Evolutionary conservation across 2,888 invertebrate species (phyloP).

Genomic region (Erebia palarica): DNA sequence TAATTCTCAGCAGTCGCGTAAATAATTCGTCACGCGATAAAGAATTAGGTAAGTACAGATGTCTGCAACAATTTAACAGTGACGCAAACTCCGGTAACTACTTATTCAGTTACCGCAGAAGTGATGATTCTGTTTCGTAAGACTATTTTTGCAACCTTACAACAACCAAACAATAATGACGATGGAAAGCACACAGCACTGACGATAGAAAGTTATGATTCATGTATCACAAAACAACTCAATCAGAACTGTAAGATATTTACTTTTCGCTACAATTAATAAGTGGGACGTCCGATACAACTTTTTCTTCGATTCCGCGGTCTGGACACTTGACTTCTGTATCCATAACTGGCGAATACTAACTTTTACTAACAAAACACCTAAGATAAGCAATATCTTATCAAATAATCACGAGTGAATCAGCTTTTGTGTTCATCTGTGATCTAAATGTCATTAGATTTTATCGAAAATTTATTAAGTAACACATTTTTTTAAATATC

Average conservation of each 20-base stretch:
- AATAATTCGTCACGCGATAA: neutral
- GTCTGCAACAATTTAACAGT: slow-evolving; percentile 11
- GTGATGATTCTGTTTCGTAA: slow-evolving; percentile 12
- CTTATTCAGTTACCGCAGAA: slow-evolving; percentile 14
- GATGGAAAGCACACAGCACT: slow-evolving; percentile 10
- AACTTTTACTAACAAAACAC: slow-evolving; percentile 40
- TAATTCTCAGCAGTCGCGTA: neutral
- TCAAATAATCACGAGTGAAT: slow-evolving; percentile 31
- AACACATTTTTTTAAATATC: slow-evolving; percentile 11
- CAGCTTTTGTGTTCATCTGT: slow-evolving; percentile 25
- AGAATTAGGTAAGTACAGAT: neutral
- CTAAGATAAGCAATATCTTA: slow-evolving; percentile 31
- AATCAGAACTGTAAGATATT: slow-evolving; percentile 43
- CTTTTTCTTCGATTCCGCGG: slow-evolving; percentile 51
- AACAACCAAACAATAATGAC: slow-evolving; percentile 9
- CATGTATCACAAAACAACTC: slow-evolving; percentile 13
- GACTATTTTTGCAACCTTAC: slow-evolving; percentile 11
- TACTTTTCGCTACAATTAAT: slow-evolving; percentile 60
- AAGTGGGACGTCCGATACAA: slow-evolving; percentile 58
- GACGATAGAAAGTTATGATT: slow-evolving; percentile 14
- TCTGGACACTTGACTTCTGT: slow-evolving; percentile 60
- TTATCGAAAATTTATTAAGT: slow-evolving; percentile 32
- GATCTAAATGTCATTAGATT: slow-evolving; percentile 12
- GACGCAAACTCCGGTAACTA: slow-evolving; percentile 5
- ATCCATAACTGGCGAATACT: slow-evolving; percentile 53